phyloP scores from a whole-genome alignment of 2,797 vertebrate genomes.

The Lerista edwardsae region DNA sequence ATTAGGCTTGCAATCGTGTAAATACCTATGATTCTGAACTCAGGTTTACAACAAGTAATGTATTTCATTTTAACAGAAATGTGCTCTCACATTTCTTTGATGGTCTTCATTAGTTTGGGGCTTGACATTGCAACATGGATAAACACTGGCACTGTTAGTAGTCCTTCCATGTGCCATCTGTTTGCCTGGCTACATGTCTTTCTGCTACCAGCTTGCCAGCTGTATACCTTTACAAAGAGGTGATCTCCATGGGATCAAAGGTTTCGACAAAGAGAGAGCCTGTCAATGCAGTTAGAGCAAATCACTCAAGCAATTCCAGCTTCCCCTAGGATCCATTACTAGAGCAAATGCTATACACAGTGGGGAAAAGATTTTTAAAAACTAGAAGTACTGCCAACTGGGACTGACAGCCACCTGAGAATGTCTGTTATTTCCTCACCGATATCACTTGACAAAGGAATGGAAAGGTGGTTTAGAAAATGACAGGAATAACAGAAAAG shows the following conservation, averaged over 20 bases:
- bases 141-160: neutral
- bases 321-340: neutral
- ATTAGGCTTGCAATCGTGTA: fast-evolving
- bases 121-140: neutral
- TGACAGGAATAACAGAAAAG: neutral
- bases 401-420: neutral
- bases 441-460: neutral
- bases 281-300: neutral
- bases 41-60: neutral
- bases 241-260: neutral
- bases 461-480: constrained; percentile 23
- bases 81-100: neutral
- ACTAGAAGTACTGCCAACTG: neutral
- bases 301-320: neutral
- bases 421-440: constrained; percentile 4
- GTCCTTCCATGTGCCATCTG: neutral
- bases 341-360: constrained; percentile 2
- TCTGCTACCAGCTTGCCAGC: constrained; percentile 25
- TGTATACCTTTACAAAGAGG: neutral
- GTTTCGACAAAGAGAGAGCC: neutral
- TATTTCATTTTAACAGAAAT: neutral
- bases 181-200: neutral
- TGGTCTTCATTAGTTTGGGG: neutral
- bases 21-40: neutral
- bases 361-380: neutral